Evolutionary conservation across 2,797 vertebrate species (phyloP), one percentile per base, ranked within the genome.

Genomic region (Lutjanus campechanus): DNA sequence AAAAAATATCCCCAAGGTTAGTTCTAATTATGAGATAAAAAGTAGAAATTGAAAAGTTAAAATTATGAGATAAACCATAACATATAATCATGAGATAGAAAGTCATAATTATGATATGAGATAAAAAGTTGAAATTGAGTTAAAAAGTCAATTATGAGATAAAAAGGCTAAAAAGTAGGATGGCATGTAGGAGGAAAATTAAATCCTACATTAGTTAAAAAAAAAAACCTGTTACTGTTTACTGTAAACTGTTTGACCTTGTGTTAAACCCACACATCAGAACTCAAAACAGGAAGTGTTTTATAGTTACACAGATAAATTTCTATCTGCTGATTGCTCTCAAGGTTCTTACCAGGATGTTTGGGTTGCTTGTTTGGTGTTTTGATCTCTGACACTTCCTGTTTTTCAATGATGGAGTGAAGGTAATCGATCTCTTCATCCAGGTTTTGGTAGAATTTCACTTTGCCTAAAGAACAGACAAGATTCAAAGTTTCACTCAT

Each of bases 381-480:
- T 65, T 59, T 77, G 0, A 13, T 40, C 4, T 86, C 82, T 4
- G 83, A 59, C n/a, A 9, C 56, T 88, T 93, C 50, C 55, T 97
- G 95, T 72, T 94, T 95, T 71, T 94, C 88, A 1, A 98, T 92
- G 60, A 96, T 61, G 0, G 96, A 94, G 0, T 95, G 96, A 44
- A 98, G 85, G 46, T 91, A 89, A 90, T 99, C 97, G 0, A 99
- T 98, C 85, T 97, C 96, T 47, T 96, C 94, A n/a, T 98, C 97
- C 64, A 96, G 66, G 59, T 94, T 90, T 44, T 93, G 85, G 75
- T 93, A 60, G 0, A 88, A 51, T 0, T 36, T 47, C 5, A 53
- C 64, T 86, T 93, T 94, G 89, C 49, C 1, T 85, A 17, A 8
- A 78, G 46, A 66, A 61, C n/a, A 69, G 58, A 81, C 16, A 60